A percentile compares a stretch with the other conserved stretches of the same genome.
Conservation (phyloP, 2,797 vertebrate genomes). For the Cyprinodon diabolis region DNA sequence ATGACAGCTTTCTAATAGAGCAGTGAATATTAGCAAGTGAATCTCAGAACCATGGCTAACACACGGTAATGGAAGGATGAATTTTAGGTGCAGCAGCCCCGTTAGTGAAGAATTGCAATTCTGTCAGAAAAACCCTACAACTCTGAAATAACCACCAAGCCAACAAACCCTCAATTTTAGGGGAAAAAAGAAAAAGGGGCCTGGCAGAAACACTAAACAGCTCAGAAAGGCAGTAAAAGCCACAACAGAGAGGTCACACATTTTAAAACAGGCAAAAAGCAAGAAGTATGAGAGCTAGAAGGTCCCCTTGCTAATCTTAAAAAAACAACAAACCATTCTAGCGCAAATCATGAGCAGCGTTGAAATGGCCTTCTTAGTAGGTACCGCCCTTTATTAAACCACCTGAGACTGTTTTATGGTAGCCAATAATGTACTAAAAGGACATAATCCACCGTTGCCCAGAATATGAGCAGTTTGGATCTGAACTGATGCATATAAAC, state of each 20-base stretch:
- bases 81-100: conserved; percentile 21
- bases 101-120: conserved; percentile 35
- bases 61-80: not conserved
- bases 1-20: conserved; percentile 42
- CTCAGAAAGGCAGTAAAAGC: not conserved
- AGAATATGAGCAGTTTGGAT: not conserved
- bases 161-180: conserved; percentile 5
- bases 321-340: conserved; percentile 34
- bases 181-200: not conserved
- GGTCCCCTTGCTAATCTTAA: conserved; percentile 18
- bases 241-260: conserved; percentile 10
- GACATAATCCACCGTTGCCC: not conserved
- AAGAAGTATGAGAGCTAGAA: conserved; percentile 25
- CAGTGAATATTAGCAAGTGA: conserved; percentile 57
- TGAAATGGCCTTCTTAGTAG: conserved; percentile 26
- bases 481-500: not conserved
- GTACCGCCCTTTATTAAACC: conserved; percentile 20
- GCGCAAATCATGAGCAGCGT: conserved; percentile 25
- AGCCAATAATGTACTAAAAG: not conserved
- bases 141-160: not conserved
- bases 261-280: not conserved
- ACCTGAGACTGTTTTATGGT: not conserved
- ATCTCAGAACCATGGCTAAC: conserved; percentile 38
- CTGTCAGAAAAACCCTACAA: conserved; percentile 19
- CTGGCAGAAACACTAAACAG: not conserved